Base-by-base conservation (phyloP, 2,888 invertebrate genomes). In the Coenonympha arcania region DNA sequence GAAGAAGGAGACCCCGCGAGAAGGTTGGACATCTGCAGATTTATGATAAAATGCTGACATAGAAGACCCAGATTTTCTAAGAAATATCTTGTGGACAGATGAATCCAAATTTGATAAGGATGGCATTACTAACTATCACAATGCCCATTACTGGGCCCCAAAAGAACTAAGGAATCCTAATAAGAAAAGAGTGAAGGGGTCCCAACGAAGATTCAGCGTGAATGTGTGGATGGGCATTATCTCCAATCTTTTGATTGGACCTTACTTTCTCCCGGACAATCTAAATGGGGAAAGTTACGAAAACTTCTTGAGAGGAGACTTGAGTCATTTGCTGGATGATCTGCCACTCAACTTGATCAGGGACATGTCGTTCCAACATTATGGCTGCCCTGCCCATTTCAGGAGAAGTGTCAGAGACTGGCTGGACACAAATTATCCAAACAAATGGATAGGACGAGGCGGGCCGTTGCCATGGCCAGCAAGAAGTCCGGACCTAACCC, bases 381-480 rank as follows among this genome's bases (percentile, higher is more conserved):
- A 62, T 48, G 59, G 58, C 31, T 58, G 58, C 52, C 55, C 58
- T 20, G 59, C 60, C 6, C 60, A 62, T 48, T 61, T 26, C 48
- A 50, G 50, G 16, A 56, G 50, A 52, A 50, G 50, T 48, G 60
- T 63, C 28, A 43, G 59, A 49, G 55, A 59, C 16, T 33, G 53
- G 54, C 40, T 62, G 42, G 59, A 63, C 54, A 58, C 48, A 11
- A 58, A 53, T 30, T 63, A 57, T 51, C 59, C 57, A 2, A 57
- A 55, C 36, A 53, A 49, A 37, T 59, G 54, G 57, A 56, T 57
- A 30, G 59, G 58, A 45, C 37, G 60, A 60, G 58, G 61, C 53
- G 62, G 61, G 39, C 61, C 58, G 3, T 28, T 60, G 36, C 57
- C 60, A 4, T 65, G 63, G 61, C 60, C 61, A 59, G 59, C 62